Conservation (phyloP, 2,888 invertebrate genomes). For the Dasypogon diadema region DNA sequence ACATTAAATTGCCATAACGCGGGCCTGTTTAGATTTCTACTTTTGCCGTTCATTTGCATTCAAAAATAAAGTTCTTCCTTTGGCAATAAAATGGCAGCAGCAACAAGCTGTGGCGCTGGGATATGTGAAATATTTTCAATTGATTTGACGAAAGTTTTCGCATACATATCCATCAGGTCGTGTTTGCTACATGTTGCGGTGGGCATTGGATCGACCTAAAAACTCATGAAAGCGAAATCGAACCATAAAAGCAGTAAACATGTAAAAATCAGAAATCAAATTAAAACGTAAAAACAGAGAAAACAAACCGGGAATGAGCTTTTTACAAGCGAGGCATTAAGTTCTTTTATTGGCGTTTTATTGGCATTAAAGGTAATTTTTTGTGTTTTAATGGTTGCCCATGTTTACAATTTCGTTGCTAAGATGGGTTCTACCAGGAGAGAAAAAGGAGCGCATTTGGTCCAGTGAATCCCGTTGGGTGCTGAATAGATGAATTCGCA, state of each 20-base stretch:
- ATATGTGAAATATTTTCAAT: too few relatives aligned
- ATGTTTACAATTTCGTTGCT: conserved; percentile 32
- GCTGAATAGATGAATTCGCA: conserved; percentile 8
- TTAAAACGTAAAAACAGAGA: conserved; percentile 30
- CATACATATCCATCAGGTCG: too few relatives aligned
- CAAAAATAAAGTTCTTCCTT: too few relatives aligned
- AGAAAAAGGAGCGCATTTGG: conserved; percentile 8
- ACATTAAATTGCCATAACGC: too few relatives aligned
- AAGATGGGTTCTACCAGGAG: background rate
- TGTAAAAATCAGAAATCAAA: conserved; percentile 46
- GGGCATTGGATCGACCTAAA: background rate
- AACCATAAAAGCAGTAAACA: conserved; percentile 11
- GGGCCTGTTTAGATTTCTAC: too few relatives aligned
- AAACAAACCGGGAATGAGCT: conserved; percentile 17
- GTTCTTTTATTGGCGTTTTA: conserved; percentile 51
- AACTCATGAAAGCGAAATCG: background rate
- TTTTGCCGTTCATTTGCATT: too few relatives aligned
- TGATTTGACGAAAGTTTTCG: too few relatives aligned
- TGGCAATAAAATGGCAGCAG: too few relatives aligned
- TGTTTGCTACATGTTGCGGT: background rate
- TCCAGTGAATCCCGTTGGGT: background rate
- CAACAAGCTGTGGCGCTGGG: too few relatives aligned
- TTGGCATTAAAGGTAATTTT: conserved; percentile 52
- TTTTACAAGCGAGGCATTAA: conserved; percentile 49
- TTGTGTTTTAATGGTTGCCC: conserved; percentile 48